phyloP scores from a whole-genome alignment of 2,113 vertebrate species.

The Athene noctua region DNA sequence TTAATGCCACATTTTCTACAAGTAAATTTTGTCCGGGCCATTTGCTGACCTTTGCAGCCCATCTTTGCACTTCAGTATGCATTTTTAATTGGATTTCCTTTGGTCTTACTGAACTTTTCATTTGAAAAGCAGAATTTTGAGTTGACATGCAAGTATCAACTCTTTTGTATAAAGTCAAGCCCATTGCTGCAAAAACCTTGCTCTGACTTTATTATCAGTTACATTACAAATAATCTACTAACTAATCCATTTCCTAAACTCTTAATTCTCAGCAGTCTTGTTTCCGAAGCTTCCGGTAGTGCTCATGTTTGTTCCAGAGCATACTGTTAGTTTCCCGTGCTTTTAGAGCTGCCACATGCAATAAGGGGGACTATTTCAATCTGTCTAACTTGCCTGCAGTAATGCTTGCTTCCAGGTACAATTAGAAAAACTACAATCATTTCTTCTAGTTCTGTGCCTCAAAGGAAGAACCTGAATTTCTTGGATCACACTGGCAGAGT shows the following conservation, averaged over 20 bases:
- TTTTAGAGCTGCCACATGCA: not conserved
- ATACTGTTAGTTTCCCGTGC: not conserved
- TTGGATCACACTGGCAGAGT: not conserved
- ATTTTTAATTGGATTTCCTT: constrained; percentile 21
- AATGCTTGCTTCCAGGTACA: not conserved
- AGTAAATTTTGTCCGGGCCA: not conserved
- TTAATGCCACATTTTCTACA: constrained; percentile 15
- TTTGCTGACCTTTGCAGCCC: constrained; percentile 29
- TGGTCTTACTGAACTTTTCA: not conserved
- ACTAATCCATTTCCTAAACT: not conserved
- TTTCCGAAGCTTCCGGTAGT: not conserved
- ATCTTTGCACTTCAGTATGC: not conserved
- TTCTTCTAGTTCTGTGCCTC: not conserved
- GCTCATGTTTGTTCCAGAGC: not conserved
- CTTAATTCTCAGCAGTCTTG: not conserved
- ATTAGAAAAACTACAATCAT: not conserved
- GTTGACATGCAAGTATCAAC: not conserved
- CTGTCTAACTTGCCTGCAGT: not conserved
- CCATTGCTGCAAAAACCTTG: not conserved
- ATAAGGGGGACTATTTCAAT: not conserved
- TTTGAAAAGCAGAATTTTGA: not conserved
- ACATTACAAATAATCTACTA: not conserved
- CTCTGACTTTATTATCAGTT: not conserved
- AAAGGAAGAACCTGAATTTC: not conserved
- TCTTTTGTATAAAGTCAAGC: not conserved